These are phyloP conservation scores for Pogonocichla stellata DNA, from an alignment of 2,113 vertebrate genomes.

Conservation along the genomic window DNA sequence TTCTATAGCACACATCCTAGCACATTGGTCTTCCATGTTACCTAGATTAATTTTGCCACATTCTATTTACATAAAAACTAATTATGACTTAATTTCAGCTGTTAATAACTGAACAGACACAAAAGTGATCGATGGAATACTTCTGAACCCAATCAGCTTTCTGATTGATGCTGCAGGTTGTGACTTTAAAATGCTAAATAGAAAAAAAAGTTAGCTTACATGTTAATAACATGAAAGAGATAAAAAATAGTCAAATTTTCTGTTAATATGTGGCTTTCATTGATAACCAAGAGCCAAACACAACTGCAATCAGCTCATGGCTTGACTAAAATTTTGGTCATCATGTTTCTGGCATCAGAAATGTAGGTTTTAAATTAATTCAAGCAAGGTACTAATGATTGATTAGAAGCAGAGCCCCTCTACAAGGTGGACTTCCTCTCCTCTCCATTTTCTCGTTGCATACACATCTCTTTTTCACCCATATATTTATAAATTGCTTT, in stretches of 20 bases:
- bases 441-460: background rate
- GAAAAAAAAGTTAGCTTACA: background rate
- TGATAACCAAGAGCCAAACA: background rate
- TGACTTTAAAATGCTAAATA: background rate
- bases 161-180: background rate
- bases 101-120: background rate
- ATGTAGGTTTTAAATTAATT: background rate
- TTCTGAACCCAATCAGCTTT: background rate
- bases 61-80: background rate
- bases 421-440: background rate
- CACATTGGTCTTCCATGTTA: background rate
- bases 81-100: background rate
- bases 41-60: background rate
- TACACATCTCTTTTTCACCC: background rate
- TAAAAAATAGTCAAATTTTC: background rate
- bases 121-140: background rate
- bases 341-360: background rate
- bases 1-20: background rate
- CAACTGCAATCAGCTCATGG: background rate
- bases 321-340: background rate
- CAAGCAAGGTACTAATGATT: accelerated
- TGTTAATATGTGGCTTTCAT: background rate
- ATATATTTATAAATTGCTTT: background rate
- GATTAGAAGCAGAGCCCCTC: background rate
- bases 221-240: background rate